Percentiles rank a stretch among this genome's conserved stretches.
Conservation (phyloP, 2,113 vertebrate species). For the Thunnus thynnus region DNA sequence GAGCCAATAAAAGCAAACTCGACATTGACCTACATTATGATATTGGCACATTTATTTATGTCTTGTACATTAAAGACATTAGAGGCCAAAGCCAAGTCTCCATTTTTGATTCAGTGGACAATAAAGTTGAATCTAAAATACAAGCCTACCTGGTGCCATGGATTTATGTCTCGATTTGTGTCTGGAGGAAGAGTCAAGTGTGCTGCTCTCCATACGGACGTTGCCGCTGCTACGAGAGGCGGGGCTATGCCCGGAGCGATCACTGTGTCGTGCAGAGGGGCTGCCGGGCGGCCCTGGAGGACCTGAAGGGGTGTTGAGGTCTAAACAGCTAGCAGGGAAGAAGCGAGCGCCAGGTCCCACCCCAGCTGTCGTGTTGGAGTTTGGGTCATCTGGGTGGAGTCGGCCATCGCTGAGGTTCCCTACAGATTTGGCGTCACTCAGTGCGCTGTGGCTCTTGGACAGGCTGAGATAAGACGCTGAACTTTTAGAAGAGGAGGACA, state of each 20-base stretch:
- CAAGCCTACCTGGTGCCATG: conserved; percentile 67
- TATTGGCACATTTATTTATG: no score
- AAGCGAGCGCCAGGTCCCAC: conserved; percentile 87
- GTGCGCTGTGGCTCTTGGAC: conserved; percentile 94
- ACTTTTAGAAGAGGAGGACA: conserved; percentile 94
- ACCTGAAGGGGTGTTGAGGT: conserved; percentile 88
- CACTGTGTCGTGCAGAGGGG: conserved; percentile 78
- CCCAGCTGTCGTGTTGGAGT: conserved; percentile 60
- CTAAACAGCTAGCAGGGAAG: conserved; percentile 96
- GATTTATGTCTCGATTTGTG: conserved; percentile 87
- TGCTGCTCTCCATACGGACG: conserved; percentile 91
- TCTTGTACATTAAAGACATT: no score
- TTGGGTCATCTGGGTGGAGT: conserved; percentile 89
- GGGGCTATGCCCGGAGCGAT: conserved; percentile 90
- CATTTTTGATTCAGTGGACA: background rate
- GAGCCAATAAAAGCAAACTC: no score
- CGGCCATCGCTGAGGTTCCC: conserved; percentile 94
- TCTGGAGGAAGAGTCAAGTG: conserved; percentile 91
- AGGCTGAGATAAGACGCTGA: conserved; percentile 94
- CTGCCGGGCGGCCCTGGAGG: conserved; percentile 78
- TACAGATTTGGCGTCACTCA: conserved; percentile 97
- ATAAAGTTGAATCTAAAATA: background rate
- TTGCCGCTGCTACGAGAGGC: conserved; percentile 88
- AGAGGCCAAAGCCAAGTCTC: background rate
- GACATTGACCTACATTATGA: no score